These are phyloP conservation scores for Diplodus puntazzo DNA, from an alignment of 2,797 vertebrate species.

Conservation along the genomic window DNA sequence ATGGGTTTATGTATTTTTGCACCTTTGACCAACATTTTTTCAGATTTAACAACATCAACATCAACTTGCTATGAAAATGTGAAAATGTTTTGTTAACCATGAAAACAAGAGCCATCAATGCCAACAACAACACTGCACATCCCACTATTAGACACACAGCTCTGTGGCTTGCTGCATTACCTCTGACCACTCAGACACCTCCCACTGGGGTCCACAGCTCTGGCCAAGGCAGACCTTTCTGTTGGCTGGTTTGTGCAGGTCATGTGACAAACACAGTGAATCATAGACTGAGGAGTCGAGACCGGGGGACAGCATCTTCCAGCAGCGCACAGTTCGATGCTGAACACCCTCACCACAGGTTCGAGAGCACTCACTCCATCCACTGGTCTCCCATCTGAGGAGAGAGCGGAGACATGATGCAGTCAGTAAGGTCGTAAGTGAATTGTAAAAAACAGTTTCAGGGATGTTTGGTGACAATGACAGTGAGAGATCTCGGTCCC, in stretches of 20 bases:
- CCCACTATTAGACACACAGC: not conserved
- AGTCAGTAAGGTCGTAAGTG: not conserved
- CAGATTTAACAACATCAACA: not conserved
- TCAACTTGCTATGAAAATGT: not conserved
- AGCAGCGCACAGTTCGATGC: conserved; percentile 92
- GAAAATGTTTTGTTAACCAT: too few species aligned
- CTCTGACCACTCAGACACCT: conserved; percentile 90
- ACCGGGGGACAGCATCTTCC: conserved; percentile 93
- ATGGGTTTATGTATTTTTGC: too few species aligned
- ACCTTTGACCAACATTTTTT: not conserved
- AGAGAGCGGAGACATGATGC: not conserved
- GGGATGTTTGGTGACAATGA: not conserved
- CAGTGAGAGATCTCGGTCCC: not conserved
- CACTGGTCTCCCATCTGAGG: conserved; percentile 93
- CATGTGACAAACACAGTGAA: conserved; percentile 87
- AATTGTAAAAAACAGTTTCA: not conserved
- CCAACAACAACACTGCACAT: not conserved
- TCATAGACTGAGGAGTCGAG: conserved; percentile 93
- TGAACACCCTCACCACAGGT: conserved; percentile 91
- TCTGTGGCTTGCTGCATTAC: conserved; percentile 64
- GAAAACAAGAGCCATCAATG: not conserved
- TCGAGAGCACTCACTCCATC: conserved; percentile 91
- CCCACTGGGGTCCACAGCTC: conserved; percentile 93
- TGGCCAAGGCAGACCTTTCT: conserved; percentile 90
- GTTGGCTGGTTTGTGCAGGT: conserved; percentile 89